These are phyloP conservation scores for Rhyacophila evoluta DNA, from an alignment of 2,888 invertebrate species.

Conservation along the genomic window DNA sequence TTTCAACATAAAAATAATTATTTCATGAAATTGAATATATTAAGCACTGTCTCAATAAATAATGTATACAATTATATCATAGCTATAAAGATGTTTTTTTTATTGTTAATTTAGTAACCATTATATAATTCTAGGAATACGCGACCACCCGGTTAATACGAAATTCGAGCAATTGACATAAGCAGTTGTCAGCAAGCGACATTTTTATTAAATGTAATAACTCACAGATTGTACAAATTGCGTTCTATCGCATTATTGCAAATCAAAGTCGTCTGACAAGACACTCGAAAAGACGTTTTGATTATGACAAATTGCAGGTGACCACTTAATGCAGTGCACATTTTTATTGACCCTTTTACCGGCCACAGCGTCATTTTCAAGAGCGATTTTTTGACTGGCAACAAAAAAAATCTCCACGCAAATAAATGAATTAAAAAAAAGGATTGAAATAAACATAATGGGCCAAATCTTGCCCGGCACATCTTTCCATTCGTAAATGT, in stretches of 20 bases:
- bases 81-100: too few relatives aligned
- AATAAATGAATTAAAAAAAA: not conserved
- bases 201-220: too few relatives aligned
- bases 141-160: too few relatives aligned
- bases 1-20: too few relatives aligned
- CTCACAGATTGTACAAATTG: too few relatives aligned
- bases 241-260: not conserved
- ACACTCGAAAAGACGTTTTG: not conserved
- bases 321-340: not conserved
- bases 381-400: not conserved
- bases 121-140: too few relatives aligned
- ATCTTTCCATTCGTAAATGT: not conserved
- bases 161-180: too few relatives aligned
- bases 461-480: not conserved
- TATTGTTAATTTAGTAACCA: too few relatives aligned
- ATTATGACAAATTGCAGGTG: conserved; percentile 17
- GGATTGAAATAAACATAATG: not conserved
- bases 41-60: too few relatives aligned
- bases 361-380: not conserved
- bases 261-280: not conserved
- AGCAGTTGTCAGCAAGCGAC: too few relatives aligned
- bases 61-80: too few relatives aligned
- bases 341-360: not conserved
- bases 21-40: too few relatives aligned
- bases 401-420: not conserved